Base-by-base conservation (phyloP, 2,888 invertebrate species). In the Drosophila mettleri region DNA sequence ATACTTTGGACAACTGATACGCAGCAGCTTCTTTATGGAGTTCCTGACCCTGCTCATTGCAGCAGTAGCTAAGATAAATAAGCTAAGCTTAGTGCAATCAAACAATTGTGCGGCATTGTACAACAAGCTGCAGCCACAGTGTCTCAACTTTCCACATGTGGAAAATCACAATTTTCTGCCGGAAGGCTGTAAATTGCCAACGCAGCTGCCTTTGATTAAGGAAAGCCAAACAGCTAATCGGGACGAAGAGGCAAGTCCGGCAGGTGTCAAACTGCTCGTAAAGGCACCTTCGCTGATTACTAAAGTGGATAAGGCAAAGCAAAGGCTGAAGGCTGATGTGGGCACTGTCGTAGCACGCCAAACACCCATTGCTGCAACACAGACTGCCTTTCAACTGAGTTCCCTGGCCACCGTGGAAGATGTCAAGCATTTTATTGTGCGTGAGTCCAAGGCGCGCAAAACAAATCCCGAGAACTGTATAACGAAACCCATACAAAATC, bases 21-120 rank as follows among this genome's bases (percentile, higher is more conserved):
- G 80, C 3, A 83, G 68, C 10, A 88, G 89, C 62, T 91, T 74
- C 57, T 92, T 91, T 38, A 78, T 91, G 74, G 92, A 92, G n/a
- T 87, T 74, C 0, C 74, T 84, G 0, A 88, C 90, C 0, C 55
- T 91, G 10, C 63, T 91, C 0, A 29, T 92, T n/a, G 88, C 91
- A 12, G 88, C 89, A 0, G 61, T 91, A 10, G 86, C 90, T 2
- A 91, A 90, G 54, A 73, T 91, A 6, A 75, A 89, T 58, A 86
- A 74, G 45, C 45, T 90, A 0, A 87, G 86, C 33, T 64, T 67
- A 2, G 55, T 75, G 18, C 66, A 90, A 16, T 60, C 78, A 4
- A 89, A 79, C 49, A 65, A 57, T 39, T 88, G 86, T 36, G 79
- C 79, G 3, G 63, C 55, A 3, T 64, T 90, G 0, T 92, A 92